Evolutionary conservation across 1,140 invertebrate genomes (phyloP), one percentile per base, ranked within the genome.

Genomic region (Caenorhabditis latens): DNA sequence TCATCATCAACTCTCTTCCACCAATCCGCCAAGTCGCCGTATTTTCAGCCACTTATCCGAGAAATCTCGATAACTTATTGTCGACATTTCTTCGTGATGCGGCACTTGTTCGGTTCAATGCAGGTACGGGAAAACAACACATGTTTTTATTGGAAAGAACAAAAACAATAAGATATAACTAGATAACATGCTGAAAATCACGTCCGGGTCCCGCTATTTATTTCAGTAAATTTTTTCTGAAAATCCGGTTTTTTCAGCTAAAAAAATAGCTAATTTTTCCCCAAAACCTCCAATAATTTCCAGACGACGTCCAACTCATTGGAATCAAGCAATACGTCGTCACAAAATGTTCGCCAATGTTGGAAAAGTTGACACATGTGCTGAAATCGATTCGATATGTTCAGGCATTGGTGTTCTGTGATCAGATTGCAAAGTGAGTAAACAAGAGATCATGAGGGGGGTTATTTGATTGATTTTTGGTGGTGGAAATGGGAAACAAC

Each of bases 21-120:
- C 96, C 95, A 24, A 90, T 93, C 11, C 95, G 95, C 86, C 98
- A 99, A 94, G 95, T 97, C 19, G 95, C 99, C 88, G 95, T 96
- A 53, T 95, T 96, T 40, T 98, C 97, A 93, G 98, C 98, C 40
- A 99, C 98, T n/a, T 98, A 96, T 93, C 95, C 96, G 19, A 94
- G 95, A 88, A 94, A 95, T 90, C 93, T 97, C 82, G 95, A 96
- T 89, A 92, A 94, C 40, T 95, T 96, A 90, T 93, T 98, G 61
- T 93, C 94, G 58, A 93, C 94, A 67, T 96, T 96, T 91, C 97
- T 99, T 95, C 93, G 95, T 75, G 95, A 95, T 89, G 96, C 96
- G n/a, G 94, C 95, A 85, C 94, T 95, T 93, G 93, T 96, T 85
- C 93, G 95, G 86, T 93, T 96, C 87, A 94, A 94, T 88, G 86